Base-by-base conservation (phyloP, 1,140 invertebrate species). In the Lepidurus apus region DNA sequence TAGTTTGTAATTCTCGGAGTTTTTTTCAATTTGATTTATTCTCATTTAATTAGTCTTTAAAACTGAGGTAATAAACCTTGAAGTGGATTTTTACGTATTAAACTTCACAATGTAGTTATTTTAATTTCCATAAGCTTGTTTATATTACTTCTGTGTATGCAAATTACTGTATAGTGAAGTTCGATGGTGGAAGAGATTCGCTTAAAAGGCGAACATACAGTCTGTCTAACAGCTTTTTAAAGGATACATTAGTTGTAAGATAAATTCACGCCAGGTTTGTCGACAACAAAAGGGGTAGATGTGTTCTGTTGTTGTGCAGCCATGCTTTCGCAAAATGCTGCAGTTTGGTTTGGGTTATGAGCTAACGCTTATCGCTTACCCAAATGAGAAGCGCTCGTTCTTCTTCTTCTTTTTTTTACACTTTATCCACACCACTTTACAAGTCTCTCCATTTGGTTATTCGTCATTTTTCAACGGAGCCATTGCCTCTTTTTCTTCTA, bases 201-300 rank as follows among this genome's bases (percentile, higher is more conserved):
- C 34, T 34, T 34, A 34, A 34, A 34, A 34, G 34, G 34, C 34
- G 26, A 26, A 34, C 3, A 34, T 34, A 34, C 4, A 34, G 34
- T 4, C 34, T 34, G 34, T 34, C 34, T 34, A 34, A 34, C 34
- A 34, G 34, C 17, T 17, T 65, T 21, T 21, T 65, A 65, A 65
- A n/a, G 53, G 53, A 13, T 65, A 65, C 53, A 65, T 65, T 65
- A 65, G 53, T 65, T 65, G 17, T 5, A 17, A 65, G 53, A 65
- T 65, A 65, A 65, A 65, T 65, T 65, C 53, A 65, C 53, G 53
- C 53, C 53, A 9, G 21, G 53, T 7, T 65, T 65, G 21, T 65
- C 53, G 53, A 8, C 53, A 34, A 34, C 2, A 34, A 34, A 34
- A 3, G 34, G 34, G 2, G 2, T 2, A n/a, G 53, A 65, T 65